A percentile compares a stretch with the other conserved stretches of the same genome.
These are phyloP conservation scores for Philereme transversata DNA, from an alignment of 2,888 invertebrate species.

Conservation along the genomic window DNA sequence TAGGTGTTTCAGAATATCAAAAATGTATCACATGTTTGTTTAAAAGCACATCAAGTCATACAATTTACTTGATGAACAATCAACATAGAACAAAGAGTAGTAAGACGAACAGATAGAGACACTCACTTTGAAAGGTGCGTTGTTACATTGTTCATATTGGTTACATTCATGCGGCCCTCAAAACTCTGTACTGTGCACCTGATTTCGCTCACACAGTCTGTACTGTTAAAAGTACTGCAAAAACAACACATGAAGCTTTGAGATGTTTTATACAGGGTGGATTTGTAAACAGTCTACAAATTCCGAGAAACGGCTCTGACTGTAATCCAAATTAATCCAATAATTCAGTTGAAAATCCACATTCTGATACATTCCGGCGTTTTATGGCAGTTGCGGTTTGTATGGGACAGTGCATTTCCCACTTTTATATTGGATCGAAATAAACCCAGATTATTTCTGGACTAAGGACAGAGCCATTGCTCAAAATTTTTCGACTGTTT, in stretches of 20 bases:
- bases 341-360: too few species aligned
- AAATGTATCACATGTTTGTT: constrained; percentile 22
- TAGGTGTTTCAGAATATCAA: constrained; percentile 7
- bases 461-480: too few species aligned
- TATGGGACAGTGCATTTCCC: too few species aligned
- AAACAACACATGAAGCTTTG: constrained; percentile 61
- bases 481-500: too few species aligned
- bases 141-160: constrained; percentile 75
- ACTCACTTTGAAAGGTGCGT: constrained; percentile 79
- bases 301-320: too few species aligned
- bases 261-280: constrained; percentile 11
- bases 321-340: too few species aligned
- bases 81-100: constrained; percentile 30
- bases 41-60: constrained; percentile 24
- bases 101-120: constrained; percentile 42
- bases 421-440: too few species aligned
- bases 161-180: constrained; percentile 80
- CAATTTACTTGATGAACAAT: constrained; percentile 20
- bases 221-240: constrained; percentile 83
- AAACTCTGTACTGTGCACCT: constrained; percentile 78
- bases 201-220: constrained; percentile 79
- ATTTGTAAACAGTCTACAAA: too few species aligned
- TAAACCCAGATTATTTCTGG: too few species aligned
- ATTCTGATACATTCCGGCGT: too few species aligned
- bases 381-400: too few species aligned